A percentile compares a stretch with the other conserved stretches of the same genome.
These are phyloP conservation scores for Ophonus ardosiacus DNA, from an alignment of 2,888 invertebrate genomes.

Conservation along the genomic window DNA sequence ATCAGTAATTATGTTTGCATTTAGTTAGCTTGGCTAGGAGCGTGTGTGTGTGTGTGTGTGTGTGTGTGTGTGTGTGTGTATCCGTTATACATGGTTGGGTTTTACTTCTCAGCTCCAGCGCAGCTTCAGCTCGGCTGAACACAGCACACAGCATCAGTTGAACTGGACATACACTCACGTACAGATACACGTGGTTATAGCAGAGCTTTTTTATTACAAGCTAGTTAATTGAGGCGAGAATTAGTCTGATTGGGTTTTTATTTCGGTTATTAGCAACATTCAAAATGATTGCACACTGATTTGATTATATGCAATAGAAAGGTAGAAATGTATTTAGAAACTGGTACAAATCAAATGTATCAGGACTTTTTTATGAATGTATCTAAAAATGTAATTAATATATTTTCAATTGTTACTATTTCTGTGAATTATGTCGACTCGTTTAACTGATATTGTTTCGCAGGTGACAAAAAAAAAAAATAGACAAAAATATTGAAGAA, in stretches of 20 bases:
- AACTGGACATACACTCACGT: slow-evolving; percentile 1
- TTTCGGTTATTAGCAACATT: neutral
- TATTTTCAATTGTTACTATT: too few relatives aligned
- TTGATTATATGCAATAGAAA: neutral
- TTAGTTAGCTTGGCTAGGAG: slow-evolving; percentile 25
- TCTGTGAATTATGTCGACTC: too few relatives aligned
- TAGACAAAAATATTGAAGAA: too few relatives aligned
- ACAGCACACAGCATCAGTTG: neutral
- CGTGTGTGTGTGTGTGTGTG: slow-evolving; percentile 7
- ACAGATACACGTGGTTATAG: slow-evolving; percentile 15
- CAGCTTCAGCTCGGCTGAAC: neutral
- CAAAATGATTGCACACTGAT: neutral
- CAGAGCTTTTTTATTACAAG: slow-evolving; percentile 7
- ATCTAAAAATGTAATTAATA: too few relatives aligned
- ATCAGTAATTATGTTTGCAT: slow-evolving; percentile 60
- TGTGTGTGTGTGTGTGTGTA: neutral
- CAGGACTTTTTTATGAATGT: too few relatives aligned
- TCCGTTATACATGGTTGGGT: slow-evolving; percentile 44
- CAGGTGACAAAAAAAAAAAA: too few relatives aligned
- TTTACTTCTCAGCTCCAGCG: slow-evolving; percentile 9
- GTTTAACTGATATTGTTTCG: too few relatives aligned
- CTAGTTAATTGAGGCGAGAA: slow-evolving; percentile 14
- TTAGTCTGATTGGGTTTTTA: slow-evolving; percentile 20
- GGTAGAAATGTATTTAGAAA: too few relatives aligned
- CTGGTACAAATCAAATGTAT: too few relatives aligned